Base-by-base conservation (phyloP, 2,888 invertebrate species). In the Herminia tarsipennalis region DNA sequence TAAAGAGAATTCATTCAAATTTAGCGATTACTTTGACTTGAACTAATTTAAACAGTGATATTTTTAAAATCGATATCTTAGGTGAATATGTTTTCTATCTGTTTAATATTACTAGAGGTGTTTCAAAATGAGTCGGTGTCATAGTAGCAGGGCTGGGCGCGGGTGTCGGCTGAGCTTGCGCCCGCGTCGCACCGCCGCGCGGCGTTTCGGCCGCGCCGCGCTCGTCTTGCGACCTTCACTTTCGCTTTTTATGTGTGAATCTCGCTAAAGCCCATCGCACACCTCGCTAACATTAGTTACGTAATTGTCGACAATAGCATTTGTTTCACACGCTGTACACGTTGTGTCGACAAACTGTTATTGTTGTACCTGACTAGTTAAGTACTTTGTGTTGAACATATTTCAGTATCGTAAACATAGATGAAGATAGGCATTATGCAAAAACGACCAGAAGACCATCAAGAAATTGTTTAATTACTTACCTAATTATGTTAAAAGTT, bases 221-320 rank as follows among this genome's bases (percentile, higher is more conserved):
- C 63, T 62, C 67, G 54, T 33, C 50, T 47, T 20, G 48, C 67
- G 78, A 72, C 81, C 81, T 81, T 81, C 81, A 80, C 81, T 82
- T 81, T 82, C 81, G 81, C 78, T 81, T 81, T 73, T 74, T 73
- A 73, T 67, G 60, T 69, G 67, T 70, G 76, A 75, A 76, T 73
- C 77, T 73, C 65, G 56, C 61, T 60, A 47, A 60, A 64, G 65
- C 65, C 61, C 61, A 66, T 53, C 65, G 38, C 59, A 57, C 47
- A 62, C 65, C 54, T 41, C 43, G 38, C 43, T 22, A 37, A 9
- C 25, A 14, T 16, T 36, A 6, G 20, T 67, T 67, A 64, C 57
- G 57, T 64, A 60, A 64, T 42, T 32, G 25, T 34, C 12, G 39
- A 65, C 56, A 47, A 63, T 56, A 43, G 35, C 37, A 42, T 48